A percentile compares a stretch with the other conserved stretches of the same genome.
Evolutionary conservation across 2,797 vertebrate genomes (phyloP).

Genomic region (Lutra lutra): DNA sequence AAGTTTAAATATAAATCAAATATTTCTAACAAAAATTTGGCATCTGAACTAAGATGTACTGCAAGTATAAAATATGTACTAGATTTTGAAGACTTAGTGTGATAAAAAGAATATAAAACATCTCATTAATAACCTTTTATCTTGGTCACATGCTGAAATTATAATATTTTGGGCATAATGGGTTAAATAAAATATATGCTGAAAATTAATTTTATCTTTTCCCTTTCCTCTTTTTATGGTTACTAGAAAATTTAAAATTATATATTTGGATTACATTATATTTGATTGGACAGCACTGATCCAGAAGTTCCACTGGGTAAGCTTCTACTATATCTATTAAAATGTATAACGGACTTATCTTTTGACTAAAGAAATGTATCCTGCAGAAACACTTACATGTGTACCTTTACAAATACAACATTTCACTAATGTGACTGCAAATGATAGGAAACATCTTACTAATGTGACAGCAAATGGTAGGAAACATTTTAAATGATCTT

Average conservation of each 20-base stretch:
- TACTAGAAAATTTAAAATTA: not conserved
- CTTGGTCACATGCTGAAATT: not conserved
- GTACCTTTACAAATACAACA: not conserved
- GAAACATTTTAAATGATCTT: not conserved
- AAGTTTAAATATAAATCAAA: not conserved
- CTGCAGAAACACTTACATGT: not conserved
- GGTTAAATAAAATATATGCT: not conserved
- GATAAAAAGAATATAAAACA: not conserved
- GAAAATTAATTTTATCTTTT: not conserved
- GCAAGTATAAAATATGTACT: not conserved
- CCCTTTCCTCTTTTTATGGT: not conserved
- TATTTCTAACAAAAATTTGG: not conserved
- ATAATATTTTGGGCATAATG: not conserved
- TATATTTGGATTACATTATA: not conserved
- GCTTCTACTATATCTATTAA: not conserved
- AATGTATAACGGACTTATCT: not conserved
- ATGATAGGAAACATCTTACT: not conserved
- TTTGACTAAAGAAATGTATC: not conserved
- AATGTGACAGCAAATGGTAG: not conserved
- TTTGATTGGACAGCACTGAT: not conserved
- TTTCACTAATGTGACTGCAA: not conserved
- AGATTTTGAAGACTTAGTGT: not conserved
- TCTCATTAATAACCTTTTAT: not conserved
- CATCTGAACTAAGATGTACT: not conserved
- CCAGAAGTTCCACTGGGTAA: not conserved